Base-by-base conservation (phyloP, 2,113 vertebrate species). In the Scolopax mira region DNA sequence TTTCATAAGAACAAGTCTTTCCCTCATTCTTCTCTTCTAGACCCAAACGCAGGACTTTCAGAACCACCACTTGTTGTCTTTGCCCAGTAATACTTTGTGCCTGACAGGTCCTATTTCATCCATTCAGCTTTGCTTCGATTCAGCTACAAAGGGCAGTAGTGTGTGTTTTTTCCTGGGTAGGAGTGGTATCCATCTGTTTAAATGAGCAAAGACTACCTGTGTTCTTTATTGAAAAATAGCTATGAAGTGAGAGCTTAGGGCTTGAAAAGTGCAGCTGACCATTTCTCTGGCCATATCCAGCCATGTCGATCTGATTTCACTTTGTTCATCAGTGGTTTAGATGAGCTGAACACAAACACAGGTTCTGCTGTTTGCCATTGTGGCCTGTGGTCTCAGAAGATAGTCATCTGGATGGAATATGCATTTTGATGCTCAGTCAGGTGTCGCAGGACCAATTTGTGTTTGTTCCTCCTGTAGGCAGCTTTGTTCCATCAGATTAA, bases 401-500 rank as follows among this genome's bases (percentile, higher is more conserved):
- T 25, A 78, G 22, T 44, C 6, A 10, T 8, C 42, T 49, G 41
- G 41, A 17, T 71, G 77, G 25, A 65, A 73, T 33, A 28, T 22
- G 39, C 30, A 33, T 70, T 65, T 44, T 33, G 51, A 14, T 61
- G 73, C 79, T 42, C 54, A 25, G 39, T 62, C 77, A 79, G 57
- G 75, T 85, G 64, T 90, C 33, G 2, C 52, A 15, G 48, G 35
- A 33, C 48, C 49, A 25, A 2, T 60, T 52, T n/a, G 46, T 42
- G 39, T 61, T 66, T 57, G 11, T 85, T 23, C 10, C 72, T 92
- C 30, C 60, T 48, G 23, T 11, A 57, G 57, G 30, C 18, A 31
- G 67, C 86, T 93, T 83, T 93, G 85, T 97, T 94, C 83, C 77
- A 57, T 94, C 75, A 70, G 49, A 42, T 67, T 71, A 79, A 88